Base-by-base conservation (phyloP, 2,797 vertebrate species). In the Anguilla anguilla region DNA sequence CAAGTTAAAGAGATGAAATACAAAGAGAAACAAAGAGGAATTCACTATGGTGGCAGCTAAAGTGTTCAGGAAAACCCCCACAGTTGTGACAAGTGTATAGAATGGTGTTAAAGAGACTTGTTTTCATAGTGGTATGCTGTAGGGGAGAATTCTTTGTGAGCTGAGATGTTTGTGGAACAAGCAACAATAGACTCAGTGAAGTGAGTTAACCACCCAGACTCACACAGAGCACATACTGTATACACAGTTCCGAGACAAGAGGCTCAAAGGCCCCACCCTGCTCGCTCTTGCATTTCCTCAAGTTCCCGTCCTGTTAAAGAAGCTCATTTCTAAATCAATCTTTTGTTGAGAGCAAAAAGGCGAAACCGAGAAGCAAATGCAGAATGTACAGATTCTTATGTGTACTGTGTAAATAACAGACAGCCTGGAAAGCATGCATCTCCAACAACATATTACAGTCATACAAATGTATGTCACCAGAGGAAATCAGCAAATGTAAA, bases 41-140 rank as follows among this genome's bases (percentile, higher is more conserved):
- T 17, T 35, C 4, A 53, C 57, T 84, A 86, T 82, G 19, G 28
- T 9, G 59, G 51, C 87, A 91, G 90, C 88, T 84, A 86, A 51
- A 87, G 90, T 90, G 93, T 89, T 90, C 10, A 25, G 61, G 59
- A 53, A 86, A 87, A 83, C 43, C 87, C 87, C 51, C 49, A 86
- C 9, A 79, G 53, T 49, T 83, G 39, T 83, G 79, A 88, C 28
- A 49, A 61, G 84, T 61, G 83, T 85, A 43, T 25, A 64, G 84
- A 64, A 84, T 84, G 1, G 6, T 15, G 10, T 77, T 17, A 6
- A 9, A 49, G 55, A 43, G 43, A 39, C 69, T 7, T 67, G 89
- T 91, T 91, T 93, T 46, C 57, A 25, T 69, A 86, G 25, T 64
- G 86, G 59, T n/a, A n/a, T 4, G 3, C 74, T n/a, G 61, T 79